Conservation (phyloP, 1,140 invertebrate species). For the Whitmania pigra region DNA sequence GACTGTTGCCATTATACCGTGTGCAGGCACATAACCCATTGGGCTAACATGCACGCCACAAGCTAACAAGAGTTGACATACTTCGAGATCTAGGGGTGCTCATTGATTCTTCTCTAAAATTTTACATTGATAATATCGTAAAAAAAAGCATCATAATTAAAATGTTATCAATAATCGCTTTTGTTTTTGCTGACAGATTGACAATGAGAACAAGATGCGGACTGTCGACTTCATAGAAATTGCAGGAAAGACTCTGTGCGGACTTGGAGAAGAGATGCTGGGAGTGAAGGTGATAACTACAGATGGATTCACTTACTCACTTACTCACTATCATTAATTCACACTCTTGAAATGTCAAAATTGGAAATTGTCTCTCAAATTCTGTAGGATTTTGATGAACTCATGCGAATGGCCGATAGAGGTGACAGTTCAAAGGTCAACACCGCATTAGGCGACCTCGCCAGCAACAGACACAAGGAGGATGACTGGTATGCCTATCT, state of each 20-base stretch:
- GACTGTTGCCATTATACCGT: too few relatives aligned
- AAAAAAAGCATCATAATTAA: too few relatives aligned
- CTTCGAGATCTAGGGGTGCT: too few relatives aligned
- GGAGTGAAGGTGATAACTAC: background rate
- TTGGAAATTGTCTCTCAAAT: background rate
- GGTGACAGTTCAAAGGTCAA: conserved; percentile 13
- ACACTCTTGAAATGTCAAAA: background rate
- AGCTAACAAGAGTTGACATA: too few relatives aligned
- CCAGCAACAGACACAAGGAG: background rate
- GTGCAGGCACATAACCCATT: too few relatives aligned
- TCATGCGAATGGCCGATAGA: conserved; percentile 14
- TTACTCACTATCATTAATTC: background rate
- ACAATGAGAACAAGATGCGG: background rate
- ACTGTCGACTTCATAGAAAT: background rate
- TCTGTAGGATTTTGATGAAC: conserved; percentile 11
- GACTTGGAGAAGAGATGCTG: background rate
- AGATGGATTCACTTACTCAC: background rate
- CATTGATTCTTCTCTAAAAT: too few relatives aligned
- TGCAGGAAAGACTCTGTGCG: background rate
- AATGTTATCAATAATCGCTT: too few relatives aligned
- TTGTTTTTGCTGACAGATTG: background rate
- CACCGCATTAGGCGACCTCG: background rate
- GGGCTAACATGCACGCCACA: too few relatives aligned
- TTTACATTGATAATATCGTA: too few relatives aligned
- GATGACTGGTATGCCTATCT: conserved; percentile 10